Evolutionary conservation across 2,888 invertebrate genomes (phyloP), one percentile per base, ranked within the genome.

Genomic region (Matsumyia berberina): DNA sequence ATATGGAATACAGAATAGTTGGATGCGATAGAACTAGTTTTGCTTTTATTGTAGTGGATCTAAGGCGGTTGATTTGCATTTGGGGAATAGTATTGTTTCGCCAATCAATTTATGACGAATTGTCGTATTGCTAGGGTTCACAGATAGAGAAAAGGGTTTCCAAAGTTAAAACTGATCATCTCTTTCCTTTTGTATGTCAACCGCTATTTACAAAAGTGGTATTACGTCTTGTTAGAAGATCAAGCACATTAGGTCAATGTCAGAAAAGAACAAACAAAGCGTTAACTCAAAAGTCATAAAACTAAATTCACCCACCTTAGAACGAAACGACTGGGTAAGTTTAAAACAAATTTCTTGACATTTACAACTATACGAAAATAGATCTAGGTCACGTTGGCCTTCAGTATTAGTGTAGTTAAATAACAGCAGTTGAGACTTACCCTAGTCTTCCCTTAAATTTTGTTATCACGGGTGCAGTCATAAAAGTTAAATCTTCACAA

Each of bases 321-420:
- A 57, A 49, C 24, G 8, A 35, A 35, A 29, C 6, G 5, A 0
- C 1, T 24, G 1, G 4, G 24, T 24, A 24, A 4, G 4, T 24
- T 3, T 1, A 24, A 24, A 24, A 24, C 19, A 57, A 6, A 33
- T 19, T 0, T 44, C 19, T 46, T 55, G n/a, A 39, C 8, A 53
- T 37, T 15, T 55, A 49, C 55, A 64, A 69, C 17, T 37, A 12
- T 24, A 24, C 15, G 51, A 2, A 53, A 42, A 81, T 62, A 81
- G 49, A 70, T 77, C 70, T 81, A 81, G 81, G 81, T 70, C 77
- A 77, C 66, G 64, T 51, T 44, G 49, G 42, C 37, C 29, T 44
- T n/a, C 2, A 15, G 37, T 78, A 37, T 78, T 4, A 72, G 64
- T 51, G 37, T 9, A 46, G 35, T 57, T 46, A 37, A 78, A 53